Conservation (phyloP, 1,140 invertebrate species). For the Aricia agestis region DNA sequence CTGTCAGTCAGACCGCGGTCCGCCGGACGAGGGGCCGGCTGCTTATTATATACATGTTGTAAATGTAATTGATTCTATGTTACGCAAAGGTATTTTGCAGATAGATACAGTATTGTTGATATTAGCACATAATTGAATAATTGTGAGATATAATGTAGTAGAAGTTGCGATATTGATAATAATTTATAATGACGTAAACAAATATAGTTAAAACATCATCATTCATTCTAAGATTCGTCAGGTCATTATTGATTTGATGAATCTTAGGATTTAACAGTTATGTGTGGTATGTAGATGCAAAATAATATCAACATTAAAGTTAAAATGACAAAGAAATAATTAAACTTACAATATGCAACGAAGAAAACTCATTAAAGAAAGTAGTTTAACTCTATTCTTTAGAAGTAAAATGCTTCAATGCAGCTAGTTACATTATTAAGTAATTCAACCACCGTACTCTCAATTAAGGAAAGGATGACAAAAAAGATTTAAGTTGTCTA, state of each 20-base stretch:
- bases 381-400: background rate
- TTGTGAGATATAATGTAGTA: background rate
- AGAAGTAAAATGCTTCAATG: background rate
- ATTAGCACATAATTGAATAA: background rate
- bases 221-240: no score
- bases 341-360: background rate
- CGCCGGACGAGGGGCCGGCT: conserved; percentile 42
- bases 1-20: conserved; percentile 56
- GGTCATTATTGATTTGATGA: no score
- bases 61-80: background rate
- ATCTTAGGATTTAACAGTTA: no score
- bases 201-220: no score
- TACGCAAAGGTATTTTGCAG: background rate
- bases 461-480: conserved; percentile 25
- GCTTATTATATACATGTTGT: background rate
- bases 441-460: background rate
- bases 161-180: no score
- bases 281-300: no score
- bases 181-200: no score
- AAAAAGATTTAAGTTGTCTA: conserved; percentile 47
- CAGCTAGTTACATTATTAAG: background rate
- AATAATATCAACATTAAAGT: background rate
- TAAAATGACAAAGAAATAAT: background rate
- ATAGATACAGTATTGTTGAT: background rate
- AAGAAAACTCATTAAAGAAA: background rate